Evolutionary conservation across 2,797 vertebrate genomes (phyloP), one percentile per base, ranked within the genome.

Genomic region (Microcaecilia unicolor): DNA sequence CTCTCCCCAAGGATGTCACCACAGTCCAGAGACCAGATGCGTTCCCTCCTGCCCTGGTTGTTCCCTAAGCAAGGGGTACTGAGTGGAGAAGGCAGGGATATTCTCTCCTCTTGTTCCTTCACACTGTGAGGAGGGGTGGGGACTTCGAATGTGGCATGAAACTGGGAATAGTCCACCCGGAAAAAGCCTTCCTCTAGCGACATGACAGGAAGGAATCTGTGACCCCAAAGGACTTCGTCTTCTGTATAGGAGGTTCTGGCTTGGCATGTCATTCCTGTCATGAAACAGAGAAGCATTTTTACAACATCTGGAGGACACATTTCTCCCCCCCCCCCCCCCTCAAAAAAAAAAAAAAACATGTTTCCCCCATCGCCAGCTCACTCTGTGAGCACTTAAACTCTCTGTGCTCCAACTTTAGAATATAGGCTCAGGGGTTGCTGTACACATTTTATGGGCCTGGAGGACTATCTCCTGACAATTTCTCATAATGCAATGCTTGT

Each of bases 181-280:
- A 92, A 92, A 55, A 92, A 92, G 6, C 90, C 90, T 13, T 92
- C 88, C 46, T 91, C 90, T 33, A 92, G 61, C 2, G 90, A 92
- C 88, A 92, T 92, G 8, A 92, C 90, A 0, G 90, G 90, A 6
- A 92, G 82, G 58, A 92, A 92, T 9, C 90, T 80, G 44, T 92
- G 85, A 13, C 86, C 90, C 90, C 90, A 92, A 17, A 92, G 52
- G 12, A 92, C 88, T 57, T 92, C 90, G 22, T 92, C 89, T 35
- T 92, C 90, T 1, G 89, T 92, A 60, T 92, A 92, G 0, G 90
- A 92, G 2, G 90, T 92, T 51, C 90, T 80, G 2, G 90, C 90
- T 52, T 92, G 90, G 44, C 90, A 92, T 0, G 89, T 92, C 90
- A 92, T 92, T 28, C 90, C 90, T 92, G 21, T 1, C 4, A 41